Evolutionary conservation across 2,797 vertebrate species (phyloP).

Genomic region (Rhadinocentrus ornatus): DNA sequence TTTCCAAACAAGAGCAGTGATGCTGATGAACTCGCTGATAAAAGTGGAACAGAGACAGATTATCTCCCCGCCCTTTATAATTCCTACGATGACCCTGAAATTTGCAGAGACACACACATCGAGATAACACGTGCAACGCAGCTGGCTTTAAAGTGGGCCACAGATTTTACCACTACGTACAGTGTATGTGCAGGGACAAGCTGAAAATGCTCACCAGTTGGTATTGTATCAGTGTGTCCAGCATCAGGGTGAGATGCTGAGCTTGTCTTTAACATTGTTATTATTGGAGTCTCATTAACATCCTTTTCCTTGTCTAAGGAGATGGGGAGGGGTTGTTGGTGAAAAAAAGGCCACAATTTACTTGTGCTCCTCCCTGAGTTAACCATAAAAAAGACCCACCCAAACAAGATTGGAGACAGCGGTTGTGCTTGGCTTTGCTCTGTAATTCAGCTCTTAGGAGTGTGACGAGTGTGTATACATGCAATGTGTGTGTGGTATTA

Average conservation of each 20-base stretch:
- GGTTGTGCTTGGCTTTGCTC: slow-evolving; percentile 69
- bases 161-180: background rate
- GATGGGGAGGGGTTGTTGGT: slow-evolving; percentile 33
- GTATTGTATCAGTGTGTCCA: slow-evolving; percentile 11
- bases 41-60: slow-evolving; percentile 76
- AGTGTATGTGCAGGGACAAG: background rate
- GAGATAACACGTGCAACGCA: slow-evolving; percentile 10
- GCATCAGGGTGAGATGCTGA: slow-evolving; percentile 10
- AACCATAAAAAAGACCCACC: slow-evolving; percentile 80
- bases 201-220: background rate
- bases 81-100: slow-evolving; percentile 55
- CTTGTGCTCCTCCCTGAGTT: slow-evolving; percentile 68
- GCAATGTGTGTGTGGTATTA: slow-evolving; percentile 27
- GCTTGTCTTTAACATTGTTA: background rate
- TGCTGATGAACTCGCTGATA: slow-evolving; percentile 55
- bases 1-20: slow-evolving; percentile 57
- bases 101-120: slow-evolving; percentile 11
- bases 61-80: slow-evolving; percentile 67
- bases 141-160: background rate
- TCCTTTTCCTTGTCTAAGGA: background rate
- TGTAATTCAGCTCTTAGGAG: slow-evolving; percentile 76
- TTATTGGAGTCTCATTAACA: slow-evolving; percentile 13
- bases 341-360: slow-evolving; percentile 71
- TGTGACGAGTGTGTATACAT: slow-evolving; percentile 40
- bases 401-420: slow-evolving; percentile 77